phyloP scores from a whole-genome alignment of 2,113 vertebrate species.

The Cavia porcellus region DNA sequence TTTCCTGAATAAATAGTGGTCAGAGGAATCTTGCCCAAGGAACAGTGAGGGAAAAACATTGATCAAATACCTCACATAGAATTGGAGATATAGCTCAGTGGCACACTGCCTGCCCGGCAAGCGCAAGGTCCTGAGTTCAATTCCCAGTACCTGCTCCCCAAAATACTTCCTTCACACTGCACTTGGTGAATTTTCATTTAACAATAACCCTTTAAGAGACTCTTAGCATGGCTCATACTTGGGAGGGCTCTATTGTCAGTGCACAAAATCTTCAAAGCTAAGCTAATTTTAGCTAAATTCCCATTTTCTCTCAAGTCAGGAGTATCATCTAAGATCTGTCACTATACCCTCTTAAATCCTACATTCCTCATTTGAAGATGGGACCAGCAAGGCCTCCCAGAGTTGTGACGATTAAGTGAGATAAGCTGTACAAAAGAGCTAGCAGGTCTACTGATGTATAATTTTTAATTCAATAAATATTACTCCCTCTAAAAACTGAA shows the following conservation, averaged over 20 bases:
- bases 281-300: neutral
- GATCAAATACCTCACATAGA: neutral
- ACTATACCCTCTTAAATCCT: neutral
- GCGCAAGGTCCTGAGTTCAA: no score
- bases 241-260: neutral
- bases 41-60: neutral
- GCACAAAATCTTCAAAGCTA: neutral
- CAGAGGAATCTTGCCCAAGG: neutral
- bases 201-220: neutral
- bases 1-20: neutral
- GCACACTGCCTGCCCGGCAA: no score
- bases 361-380: neutral
- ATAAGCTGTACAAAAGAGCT: neutral
- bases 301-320: neutral
- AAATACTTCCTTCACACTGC: no score
- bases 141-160: no score
- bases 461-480: neutral
- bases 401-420: neutral
- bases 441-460: neutral
- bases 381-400: neutral
- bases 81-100: no score
- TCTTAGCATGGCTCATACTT: neutral
- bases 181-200: neutral
- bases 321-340: neutral
- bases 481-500: neutral